phyloP scores from a whole-genome alignment of 1,140 invertebrate genomes.

The Pemphigus obesinymphae region DNA sequence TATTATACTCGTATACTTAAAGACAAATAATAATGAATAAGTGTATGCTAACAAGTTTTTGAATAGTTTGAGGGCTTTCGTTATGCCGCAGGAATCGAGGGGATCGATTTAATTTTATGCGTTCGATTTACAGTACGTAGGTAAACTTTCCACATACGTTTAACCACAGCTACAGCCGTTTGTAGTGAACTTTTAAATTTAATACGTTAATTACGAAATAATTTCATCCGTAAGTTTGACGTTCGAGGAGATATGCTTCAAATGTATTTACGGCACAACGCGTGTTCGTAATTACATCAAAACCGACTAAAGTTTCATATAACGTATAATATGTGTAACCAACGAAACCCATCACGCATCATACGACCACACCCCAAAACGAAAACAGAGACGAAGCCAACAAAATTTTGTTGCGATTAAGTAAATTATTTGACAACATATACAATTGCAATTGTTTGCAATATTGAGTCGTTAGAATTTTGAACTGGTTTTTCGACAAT shows the following conservation, averaged over 20 bases:
- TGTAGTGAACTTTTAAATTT: neutral
- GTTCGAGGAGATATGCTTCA: neutral
- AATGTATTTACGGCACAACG: neutral
- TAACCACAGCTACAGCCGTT: neutral
- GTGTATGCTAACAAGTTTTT: too few species aligned
- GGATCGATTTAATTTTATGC: neutral
- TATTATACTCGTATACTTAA: too few species aligned
- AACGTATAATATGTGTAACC: neutral
- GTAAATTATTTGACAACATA: neutral
- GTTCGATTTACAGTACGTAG: neutral
- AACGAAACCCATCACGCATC: neutral
- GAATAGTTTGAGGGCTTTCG: neutral
- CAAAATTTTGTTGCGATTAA: neutral
- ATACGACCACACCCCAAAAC: neutral
- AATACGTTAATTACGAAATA: constrained; percentile 7
- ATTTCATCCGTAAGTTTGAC: neutral
- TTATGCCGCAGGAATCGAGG: neutral
- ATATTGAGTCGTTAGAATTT: constrained; percentile 1
- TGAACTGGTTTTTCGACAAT: neutral
- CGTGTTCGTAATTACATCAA: neutral
- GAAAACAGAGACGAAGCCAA: neutral
- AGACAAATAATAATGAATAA: too few species aligned
- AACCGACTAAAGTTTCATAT: constrained; percentile 5
- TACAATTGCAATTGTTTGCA: too few species aligned
- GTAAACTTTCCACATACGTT: neutral